These are phyloP conservation scores for Stegodyphus mimosarum DNA, from an alignment of 1,140 invertebrate genomes.

Conservation along the genomic window DNA sequence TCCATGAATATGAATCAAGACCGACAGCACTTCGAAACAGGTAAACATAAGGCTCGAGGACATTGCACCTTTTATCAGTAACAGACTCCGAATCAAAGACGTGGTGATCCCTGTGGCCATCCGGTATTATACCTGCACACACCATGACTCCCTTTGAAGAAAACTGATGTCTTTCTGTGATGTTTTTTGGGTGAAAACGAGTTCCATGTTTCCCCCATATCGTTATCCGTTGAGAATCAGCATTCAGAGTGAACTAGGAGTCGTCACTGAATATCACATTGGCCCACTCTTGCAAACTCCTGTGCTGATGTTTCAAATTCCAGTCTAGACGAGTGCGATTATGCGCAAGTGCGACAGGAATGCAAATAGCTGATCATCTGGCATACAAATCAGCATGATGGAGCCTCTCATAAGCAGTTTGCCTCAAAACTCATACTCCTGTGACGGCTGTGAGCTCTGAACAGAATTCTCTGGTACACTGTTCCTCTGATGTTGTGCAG, in stretches of 20 bases:
- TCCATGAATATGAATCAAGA: neutral
- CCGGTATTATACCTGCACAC: neutral
- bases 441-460: neutral
- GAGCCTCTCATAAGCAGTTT: neutral
- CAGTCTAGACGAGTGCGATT: neutral
- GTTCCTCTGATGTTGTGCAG: neutral
- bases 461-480: neutral
- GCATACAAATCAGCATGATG: neutral
- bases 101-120: neutral
- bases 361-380: neutral
- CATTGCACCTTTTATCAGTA: neutral
- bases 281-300: neutral
- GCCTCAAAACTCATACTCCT: neutral
- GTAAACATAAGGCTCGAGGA: neutral
- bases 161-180: neutral
- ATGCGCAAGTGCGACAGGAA: neutral
- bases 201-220: neutral
- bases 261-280: slow-evolving; percentile 21
- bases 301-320: neutral
- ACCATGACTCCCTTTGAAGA: neutral
- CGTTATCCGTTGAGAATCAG: neutral
- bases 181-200: slow-evolving; percentile 3
- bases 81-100: neutral
- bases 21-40: neutral
- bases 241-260: neutral